Conservation (phyloP, 2,797 vertebrate genomes). For the Sparus aurata region DNA sequence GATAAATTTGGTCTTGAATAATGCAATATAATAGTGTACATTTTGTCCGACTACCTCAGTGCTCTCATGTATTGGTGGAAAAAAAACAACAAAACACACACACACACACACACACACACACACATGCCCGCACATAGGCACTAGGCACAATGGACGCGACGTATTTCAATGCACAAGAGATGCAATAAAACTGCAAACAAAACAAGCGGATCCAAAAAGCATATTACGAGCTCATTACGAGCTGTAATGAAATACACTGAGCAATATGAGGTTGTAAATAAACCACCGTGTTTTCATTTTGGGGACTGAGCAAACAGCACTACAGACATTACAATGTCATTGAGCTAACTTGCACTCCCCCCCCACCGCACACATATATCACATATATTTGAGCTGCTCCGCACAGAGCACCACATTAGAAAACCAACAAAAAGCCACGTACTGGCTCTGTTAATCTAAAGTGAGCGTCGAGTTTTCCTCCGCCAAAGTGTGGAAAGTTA, state of each 20-base stretch:
- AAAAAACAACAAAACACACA: neutral
- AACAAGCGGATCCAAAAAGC: constrained; percentile 70
- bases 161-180: constrained; percentile 44
- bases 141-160: constrained; percentile 23
- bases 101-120: neutral
- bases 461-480: constrained; percentile 10
- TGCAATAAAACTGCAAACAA: constrained; percentile 70
- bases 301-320: constrained; percentile 55
- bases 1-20: constrained; percentile 27
- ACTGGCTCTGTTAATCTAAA: constrained; percentile 11
- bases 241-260: constrained; percentile 75
- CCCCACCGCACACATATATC: neutral
- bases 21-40: constrained; percentile 5
- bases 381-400: neutral
- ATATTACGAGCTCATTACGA: constrained; percentile 77
- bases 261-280: constrained; percentile 75
- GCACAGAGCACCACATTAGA: constrained; percentile 12
- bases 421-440: constrained; percentile 15
- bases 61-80: neutral
- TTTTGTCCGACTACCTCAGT: neutral
- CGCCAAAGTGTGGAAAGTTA: constrained; percentile 32
- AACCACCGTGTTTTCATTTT: constrained; percentile 68
- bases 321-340: constrained; percentile 46
- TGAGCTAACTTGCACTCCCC: constrained; percentile 14
- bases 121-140: neutral